Evolutionary conservation across 2,888 invertebrate genomes (phyloP), one percentile per base, ranked within the genome.

Genomic region (Norana najaformis): DNA sequence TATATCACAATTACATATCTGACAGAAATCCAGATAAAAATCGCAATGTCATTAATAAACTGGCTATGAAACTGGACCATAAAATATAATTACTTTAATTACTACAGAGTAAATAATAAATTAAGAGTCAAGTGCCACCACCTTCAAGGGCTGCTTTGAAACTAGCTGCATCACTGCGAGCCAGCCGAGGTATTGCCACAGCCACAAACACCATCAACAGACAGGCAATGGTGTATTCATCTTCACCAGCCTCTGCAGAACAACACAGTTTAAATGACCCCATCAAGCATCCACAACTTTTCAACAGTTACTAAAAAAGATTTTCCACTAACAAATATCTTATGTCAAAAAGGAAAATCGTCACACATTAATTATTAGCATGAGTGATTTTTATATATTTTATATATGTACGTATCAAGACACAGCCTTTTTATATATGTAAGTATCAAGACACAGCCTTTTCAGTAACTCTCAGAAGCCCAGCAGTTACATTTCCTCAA

Each of bases 161-260:
- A 90, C 94, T 97, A 0, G 98, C 98, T 90, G 96, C 97, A 91
- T 99, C 98, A 93, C 97, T 97, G 91, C 94, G 92, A 2, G 99
- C 98, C 89, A 99, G 96, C 95, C 98, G 97, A 1, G 99, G 99
- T 93, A 99, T 97, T 0, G 99, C 98, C 34, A 99, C 98, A 0
- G 99, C 99, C 0, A 99, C 98, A 95, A 99, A 99, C 13, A 99
- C 99, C 98, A 99, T 98, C 91, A 99, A 95, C 83, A 99, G 95
- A 94, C 99, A 99, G 1, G 98, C 98, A 98, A 91, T 89, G 38
- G 91, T 92, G 89, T 92, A 92, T 88, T 92, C 92, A 93, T 98
- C 98, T 92, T 98, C 98, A 92, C 96, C 93, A 89, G 93, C 92
- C 83, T 94, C 94, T 94, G 92, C 69, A 69, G 8, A 69, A 69